phyloP scores from a whole-genome alignment of 2,797 vertebrate species.

The Tadarida brasiliensis region DNA sequence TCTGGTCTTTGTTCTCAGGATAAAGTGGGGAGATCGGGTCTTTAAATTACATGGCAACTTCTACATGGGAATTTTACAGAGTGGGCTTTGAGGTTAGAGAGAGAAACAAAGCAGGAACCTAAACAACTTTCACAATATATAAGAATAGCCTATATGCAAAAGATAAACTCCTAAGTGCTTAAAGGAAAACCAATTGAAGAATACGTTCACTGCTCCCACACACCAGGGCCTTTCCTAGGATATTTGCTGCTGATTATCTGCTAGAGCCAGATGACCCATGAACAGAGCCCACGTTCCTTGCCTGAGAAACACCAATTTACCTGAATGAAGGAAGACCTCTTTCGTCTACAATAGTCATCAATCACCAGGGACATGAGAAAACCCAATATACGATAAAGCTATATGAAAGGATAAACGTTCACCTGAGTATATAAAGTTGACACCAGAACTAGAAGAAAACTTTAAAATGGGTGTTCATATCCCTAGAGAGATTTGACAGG shows the following conservation, averaged over 20 bases:
- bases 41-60: constrained; percentile 33
- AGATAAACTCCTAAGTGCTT: background rate
- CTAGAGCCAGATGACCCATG: background rate
- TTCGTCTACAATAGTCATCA: background rate
- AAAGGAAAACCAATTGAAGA: background rate
- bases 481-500: background rate
- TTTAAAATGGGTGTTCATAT: background rate
- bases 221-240: background rate
- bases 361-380: background rate
- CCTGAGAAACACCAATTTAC: background rate
- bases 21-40: background rate
- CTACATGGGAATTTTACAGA: background rate
- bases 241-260: background rate
- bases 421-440: background rate
- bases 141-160: background rate
- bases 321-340: background rate
- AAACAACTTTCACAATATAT: background rate
- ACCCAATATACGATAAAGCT: background rate
- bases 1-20: background rate
- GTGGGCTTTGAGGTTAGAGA: background rate
- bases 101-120: background rate
- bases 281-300: background rate
- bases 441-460: background rate
- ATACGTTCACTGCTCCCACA: background rate
- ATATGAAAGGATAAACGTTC: background rate